Percentiles rank a stretch among this genome's conserved stretches.
Conservation (phyloP, 2,113 vertebrate species). For the Pelodiscus sinensis region DNA sequence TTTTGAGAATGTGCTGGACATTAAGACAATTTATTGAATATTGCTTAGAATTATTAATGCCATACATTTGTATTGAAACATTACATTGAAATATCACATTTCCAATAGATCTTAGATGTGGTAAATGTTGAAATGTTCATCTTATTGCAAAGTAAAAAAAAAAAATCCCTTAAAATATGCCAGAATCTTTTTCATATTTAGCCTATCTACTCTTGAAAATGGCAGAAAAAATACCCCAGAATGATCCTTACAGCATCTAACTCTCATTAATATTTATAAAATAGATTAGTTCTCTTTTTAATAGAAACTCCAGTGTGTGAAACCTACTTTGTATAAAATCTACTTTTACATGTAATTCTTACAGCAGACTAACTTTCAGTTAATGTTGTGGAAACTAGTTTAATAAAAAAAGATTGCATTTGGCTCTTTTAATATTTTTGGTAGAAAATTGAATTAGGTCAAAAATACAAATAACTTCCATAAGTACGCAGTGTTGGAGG, state of each 20-base stretch:
- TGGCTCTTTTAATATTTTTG: slow-evolving; percentile 38
- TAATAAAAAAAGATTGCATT: slow-evolving; percentile 41
- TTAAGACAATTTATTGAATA: slow-evolving; percentile 49
- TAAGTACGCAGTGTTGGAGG: not conserved
- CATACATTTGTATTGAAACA: slow-evolving; percentile 5
- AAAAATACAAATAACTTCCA: slow-evolving; percentile 46
- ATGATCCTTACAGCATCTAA: slow-evolving; percentile 3
- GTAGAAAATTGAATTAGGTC: slow-evolving; percentile 41
- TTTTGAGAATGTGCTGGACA: slow-evolving; percentile 40
- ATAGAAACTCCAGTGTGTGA: slow-evolving; percentile 29
- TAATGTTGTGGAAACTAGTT: slow-evolving; percentile 18
- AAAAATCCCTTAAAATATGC: not conserved
- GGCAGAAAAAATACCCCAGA: slow-evolving; percentile 8
- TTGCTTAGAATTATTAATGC: not conserved
- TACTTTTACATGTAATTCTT: slow-evolving; percentile 20
- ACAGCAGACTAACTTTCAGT: slow-evolving; percentile 1
- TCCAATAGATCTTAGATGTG: not conserved
- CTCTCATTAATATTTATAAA: slow-evolving; percentile 65
- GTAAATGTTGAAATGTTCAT: slow-evolving; percentile 22
- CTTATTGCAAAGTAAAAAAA: not conserved
- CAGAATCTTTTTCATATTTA: slow-evolving; percentile 30
- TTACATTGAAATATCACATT: not conserved
- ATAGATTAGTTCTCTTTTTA: slow-evolving; percentile 34
- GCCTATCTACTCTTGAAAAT: not conserved
- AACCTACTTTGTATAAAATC: slow-evolving; percentile 42